These are phyloP conservation scores for Emydoidea blandingii DNA, from an alignment of 2,797 vertebrate genomes.

Conservation along the genomic window DNA sequence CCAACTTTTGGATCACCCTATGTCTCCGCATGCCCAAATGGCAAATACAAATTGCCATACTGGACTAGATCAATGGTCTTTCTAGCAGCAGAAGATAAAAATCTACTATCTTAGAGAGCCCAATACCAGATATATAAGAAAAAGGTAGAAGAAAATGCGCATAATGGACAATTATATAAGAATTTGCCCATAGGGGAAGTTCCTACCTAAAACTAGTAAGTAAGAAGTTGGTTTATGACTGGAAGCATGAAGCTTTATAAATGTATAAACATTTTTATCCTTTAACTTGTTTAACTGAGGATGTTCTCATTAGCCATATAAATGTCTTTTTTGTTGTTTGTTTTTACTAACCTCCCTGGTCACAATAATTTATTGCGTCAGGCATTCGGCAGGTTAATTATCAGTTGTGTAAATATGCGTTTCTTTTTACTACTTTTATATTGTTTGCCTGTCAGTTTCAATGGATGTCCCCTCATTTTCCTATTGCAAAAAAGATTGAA, in stretches of 20 bases:
- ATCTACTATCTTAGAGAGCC: not conserved
- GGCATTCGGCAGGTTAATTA: not conserved
- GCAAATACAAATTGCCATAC: not conserved
- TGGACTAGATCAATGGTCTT: not conserved
- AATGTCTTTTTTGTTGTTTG: not conserved
- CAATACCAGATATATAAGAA: not conserved
- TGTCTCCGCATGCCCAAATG: not conserved
- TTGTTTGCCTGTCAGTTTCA: not conserved
- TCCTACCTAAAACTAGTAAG: not conserved
- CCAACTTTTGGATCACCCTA: not conserved
- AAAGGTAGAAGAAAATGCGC: not conserved
- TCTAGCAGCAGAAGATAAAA: not conserved
- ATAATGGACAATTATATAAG: not conserved
- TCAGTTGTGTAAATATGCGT: not conserved
- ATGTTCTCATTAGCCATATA: not conserved
- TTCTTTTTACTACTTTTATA: not conserved
- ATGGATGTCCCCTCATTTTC: not conserved
- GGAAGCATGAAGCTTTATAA: not conserved
- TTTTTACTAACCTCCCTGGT: not conserved
- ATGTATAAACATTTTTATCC: not conserved
- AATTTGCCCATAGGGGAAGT: not conserved
- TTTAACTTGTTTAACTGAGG: not conserved
- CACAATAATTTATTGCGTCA: rapidly evolving
- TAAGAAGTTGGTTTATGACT: not conserved
- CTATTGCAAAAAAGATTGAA: not conserved